Conservation (phyloP, 1,140 invertebrate genomes). For the Scaptomyza montana region DNA sequence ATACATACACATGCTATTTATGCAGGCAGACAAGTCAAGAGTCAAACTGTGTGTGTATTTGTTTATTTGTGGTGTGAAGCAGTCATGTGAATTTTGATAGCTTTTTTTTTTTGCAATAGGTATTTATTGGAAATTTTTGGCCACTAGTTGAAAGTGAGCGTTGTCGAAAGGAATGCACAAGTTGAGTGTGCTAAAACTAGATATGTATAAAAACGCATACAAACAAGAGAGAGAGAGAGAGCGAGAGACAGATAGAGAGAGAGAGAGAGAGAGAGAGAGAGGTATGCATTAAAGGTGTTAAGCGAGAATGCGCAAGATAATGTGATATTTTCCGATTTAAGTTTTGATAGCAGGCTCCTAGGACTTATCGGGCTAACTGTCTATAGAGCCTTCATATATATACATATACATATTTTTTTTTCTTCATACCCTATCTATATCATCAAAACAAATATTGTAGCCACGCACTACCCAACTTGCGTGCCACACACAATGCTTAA, state of each 20-base stretch:
- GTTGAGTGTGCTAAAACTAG: constrained; percentile 29
- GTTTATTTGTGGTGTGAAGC: constrained; percentile 50
- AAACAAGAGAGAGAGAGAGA: not conserved
- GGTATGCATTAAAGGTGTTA: not conserved
- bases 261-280: too few species aligned
- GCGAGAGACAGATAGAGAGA: too few species aligned
- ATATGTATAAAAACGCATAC: not conserved
- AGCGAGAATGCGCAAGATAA: too few species aligned
- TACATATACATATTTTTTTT: too few species aligned
- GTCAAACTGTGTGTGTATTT: constrained; percentile 47
- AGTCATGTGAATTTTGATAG: constrained; percentile 70
- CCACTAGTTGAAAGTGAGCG: constrained; percentile 68
- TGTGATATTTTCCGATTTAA: too few species aligned
- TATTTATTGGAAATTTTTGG: constrained; percentile 49
- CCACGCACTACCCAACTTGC: not conserved
- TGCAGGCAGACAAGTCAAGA: constrained; percentile 66
- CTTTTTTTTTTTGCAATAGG: constrained; percentile 38
- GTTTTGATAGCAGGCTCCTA: too few species aligned
- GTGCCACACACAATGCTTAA: constrained; percentile 38
- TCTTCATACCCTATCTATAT: constrained; percentile 1
- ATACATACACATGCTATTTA: constrained; percentile 28
- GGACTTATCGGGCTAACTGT: too few species aligned
- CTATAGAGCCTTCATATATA: too few species aligned
- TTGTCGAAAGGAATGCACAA: constrained; percentile 26
- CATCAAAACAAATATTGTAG: constrained; percentile 19